These are phyloP conservation scores for Barnardius zonarius DNA, from an alignment of 2,113 vertebrate genomes.

Conservation along the genomic window DNA sequence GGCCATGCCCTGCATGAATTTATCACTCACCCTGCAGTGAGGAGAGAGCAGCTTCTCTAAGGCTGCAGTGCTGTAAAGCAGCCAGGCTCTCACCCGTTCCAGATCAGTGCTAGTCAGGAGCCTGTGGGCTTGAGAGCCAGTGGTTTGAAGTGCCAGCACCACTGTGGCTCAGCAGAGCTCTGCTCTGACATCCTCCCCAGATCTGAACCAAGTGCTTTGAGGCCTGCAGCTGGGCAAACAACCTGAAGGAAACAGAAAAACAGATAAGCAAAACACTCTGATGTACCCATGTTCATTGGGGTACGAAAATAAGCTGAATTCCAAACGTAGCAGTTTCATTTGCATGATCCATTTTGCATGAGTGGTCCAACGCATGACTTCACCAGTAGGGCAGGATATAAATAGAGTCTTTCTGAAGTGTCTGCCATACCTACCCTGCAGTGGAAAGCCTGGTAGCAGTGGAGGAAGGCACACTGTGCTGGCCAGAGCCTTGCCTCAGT, in stretches of 20 bases:
- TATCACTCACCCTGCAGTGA: conserved; percentile 20
- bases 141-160: not conserved
- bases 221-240: not conserved
- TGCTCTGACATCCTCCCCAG: not conserved
- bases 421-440: not conserved
- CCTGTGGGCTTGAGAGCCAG: not conserved
- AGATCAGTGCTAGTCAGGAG: not conserved
- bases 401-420: conserved; percentile 44
- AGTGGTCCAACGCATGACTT: conserved; percentile 32
- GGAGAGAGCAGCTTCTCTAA: not conserved
- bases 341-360: conserved; percentile 61
- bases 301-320: not conserved
- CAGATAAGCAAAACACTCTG: not conserved
- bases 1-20: conserved; percentile 44
- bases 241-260: not conserved
- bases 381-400: conserved; percentile 27
- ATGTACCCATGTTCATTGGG: not conserved
- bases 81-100: conserved; percentile 34
- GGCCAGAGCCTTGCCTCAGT: not conserved
- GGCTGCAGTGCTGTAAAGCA: conserved; percentile 51
- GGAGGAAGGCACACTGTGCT: not conserved
- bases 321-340: conserved; percentile 40
- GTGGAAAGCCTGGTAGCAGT: not conserved
- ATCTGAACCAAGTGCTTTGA: not conserved
- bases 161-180: not conserved